Evolutionary conservation across 2,797 vertebrate species (phyloP), one percentile per base, ranked within the genome.

Genomic region (Thripadectes ignobilis): DNA sequence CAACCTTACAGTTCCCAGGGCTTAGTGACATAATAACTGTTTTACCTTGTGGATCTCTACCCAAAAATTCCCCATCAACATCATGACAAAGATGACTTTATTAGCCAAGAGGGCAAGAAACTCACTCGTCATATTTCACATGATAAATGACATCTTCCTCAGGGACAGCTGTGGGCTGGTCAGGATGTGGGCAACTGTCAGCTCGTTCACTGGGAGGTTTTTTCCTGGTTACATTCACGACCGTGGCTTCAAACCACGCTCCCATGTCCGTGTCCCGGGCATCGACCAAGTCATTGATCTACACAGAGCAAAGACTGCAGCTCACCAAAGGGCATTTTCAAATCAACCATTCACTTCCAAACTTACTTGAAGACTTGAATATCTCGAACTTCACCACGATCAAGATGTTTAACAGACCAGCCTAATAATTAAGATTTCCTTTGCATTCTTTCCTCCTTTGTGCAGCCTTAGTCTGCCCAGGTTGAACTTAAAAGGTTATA

Each of bases 111-210:
- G 81, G 27, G 46, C 27, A 78, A 30, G 36, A 26, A 89, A 98
- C 99, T 99, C 97, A 99, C 99, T 99, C 99, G 39, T 99, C 99
- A 0, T 99, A 99, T 98, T 98, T 99, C 80, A 99, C 99, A 0
- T 99, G 99, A 95, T 99, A 99, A 11, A 98, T 79, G 24, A 99
- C 65, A 26, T 98, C 97, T 4, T 98, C 95, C 89, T 98, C 96
- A 4, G 74, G 92, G 14, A 96, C 34, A 4, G 85, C 36, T 8
- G 84, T 49, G 2, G 86, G 92, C 78, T 93, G 97, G 10, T 95
- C 97, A 52, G 96, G 95, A 6, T 85, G 95, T 3, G 74, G 52
- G 6, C 94, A 85, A 9, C 86, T 83, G 27, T 36, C 73, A 30
- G 67, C 46, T 3, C 90, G 19, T 14, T 29, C 74, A 10, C 34